Conservation (phyloP, 2,797 vertebrate species). For the Diglossa cyanea region DNA sequence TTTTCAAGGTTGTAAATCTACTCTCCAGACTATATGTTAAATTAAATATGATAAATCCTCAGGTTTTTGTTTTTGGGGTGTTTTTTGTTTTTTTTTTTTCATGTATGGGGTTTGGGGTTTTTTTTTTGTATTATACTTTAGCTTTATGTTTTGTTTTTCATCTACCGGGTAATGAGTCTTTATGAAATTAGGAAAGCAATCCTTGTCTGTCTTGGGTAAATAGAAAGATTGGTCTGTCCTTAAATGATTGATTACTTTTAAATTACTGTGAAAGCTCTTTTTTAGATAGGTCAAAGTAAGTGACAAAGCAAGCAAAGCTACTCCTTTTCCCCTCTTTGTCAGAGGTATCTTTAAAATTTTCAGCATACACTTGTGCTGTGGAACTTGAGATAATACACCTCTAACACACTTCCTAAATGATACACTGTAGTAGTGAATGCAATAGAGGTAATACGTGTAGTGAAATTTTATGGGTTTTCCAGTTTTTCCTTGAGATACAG, state of each 20-base stretch:
- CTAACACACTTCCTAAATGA: neutral
- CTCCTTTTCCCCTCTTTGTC: neutral
- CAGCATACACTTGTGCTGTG: neutral
- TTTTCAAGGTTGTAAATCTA: neutral
- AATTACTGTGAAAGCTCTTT: conserved; percentile 54
- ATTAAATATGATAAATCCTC: neutral
- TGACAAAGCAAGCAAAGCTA: conserved; percentile 7
- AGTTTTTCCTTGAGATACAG: neutral
- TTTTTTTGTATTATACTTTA: neutral
- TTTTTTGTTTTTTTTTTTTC: neutral
- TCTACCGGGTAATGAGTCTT: conserved; percentile 1
- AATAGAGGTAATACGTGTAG: neutral
- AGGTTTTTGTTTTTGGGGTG: neutral
- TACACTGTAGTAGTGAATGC: neutral
- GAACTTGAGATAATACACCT: neutral
- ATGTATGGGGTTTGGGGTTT: too few species aligned
- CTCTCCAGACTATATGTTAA: neutral
- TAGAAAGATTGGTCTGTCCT: conserved; percentile 11
- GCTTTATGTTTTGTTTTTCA: neutral
- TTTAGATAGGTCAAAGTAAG: conserved; percentile 19
- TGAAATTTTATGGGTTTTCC: neutral
- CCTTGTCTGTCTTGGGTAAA: conserved; percentile 37
- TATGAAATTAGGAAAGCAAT: conserved; percentile 35
- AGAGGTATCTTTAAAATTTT: neutral
- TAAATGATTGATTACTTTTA: conserved; percentile 54